phyloP scores from a whole-genome alignment of 1,140 invertebrate species.

The Gonatopus flavifemur region DNA sequence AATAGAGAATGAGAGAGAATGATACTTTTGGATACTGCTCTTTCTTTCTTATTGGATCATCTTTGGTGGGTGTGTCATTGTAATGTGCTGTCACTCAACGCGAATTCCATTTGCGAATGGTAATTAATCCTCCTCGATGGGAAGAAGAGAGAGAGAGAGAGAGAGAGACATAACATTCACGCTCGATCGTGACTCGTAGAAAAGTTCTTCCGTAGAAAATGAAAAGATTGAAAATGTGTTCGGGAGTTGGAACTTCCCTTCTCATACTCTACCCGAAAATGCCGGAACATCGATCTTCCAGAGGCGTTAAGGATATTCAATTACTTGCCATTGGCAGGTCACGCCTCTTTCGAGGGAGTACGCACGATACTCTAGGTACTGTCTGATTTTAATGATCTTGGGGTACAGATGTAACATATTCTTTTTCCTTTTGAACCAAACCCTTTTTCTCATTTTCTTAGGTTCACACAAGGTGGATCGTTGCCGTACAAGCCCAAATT shows the following conservation, averaged over 20 bases:
- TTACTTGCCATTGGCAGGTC: conserved; percentile 23
- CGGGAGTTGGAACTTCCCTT: too few species aligned
- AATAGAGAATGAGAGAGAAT: too few species aligned
- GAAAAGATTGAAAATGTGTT: neutral
- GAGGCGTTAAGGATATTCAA: conserved; percentile 33
- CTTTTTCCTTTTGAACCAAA: too few species aligned
- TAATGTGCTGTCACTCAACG: neutral
- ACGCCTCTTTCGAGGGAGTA: conserved; percentile 15
- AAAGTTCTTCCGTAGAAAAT: conserved; percentile 20
- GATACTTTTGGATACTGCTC: too few species aligned
- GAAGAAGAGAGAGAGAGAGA: too few species aligned
- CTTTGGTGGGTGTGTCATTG: too few species aligned
- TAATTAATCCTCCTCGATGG: conserved; percentile 28
- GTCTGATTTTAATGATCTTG: conserved; percentile 26
- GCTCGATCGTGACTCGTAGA: conserved; percentile 24
- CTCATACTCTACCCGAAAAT: too few species aligned
- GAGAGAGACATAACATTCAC: too few species aligned
- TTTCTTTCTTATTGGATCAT: too few species aligned
- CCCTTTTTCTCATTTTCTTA: too few species aligned
- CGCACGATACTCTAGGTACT: conserved; percentile 14
- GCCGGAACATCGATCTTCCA: conserved; percentile 26
- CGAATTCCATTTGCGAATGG: conserved; percentile 20
- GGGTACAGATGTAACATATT: too few species aligned
- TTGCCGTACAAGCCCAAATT: conserved; percentile 34
- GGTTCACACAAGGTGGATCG: too few species aligned